Conservation (phyloP, 2,797 vertebrate genomes). For the Phalloptychus januarius region DNA sequence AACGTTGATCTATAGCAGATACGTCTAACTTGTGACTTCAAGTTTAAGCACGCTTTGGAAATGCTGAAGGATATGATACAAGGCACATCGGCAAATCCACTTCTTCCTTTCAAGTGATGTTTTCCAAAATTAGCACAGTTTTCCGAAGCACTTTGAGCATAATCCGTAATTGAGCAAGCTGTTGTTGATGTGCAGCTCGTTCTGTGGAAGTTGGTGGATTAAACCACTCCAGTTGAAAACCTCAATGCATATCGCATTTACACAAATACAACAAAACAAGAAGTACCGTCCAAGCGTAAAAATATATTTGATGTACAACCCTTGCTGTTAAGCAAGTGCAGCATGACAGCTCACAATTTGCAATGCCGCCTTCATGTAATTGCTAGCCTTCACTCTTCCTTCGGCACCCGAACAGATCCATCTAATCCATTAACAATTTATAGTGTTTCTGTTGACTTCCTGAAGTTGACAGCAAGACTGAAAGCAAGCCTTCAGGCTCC, state of each 20-base stretch:
- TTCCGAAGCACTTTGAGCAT: not conserved
- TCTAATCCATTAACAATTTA: slow-evolving; percentile 54
- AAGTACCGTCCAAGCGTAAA: not conserved
- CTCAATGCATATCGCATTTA: not conserved
- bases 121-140: not conserved
- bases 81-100: slow-evolving; percentile 57
- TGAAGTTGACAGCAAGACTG: slow-evolving; percentile 61
- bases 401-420: slow-evolving; percentile 42
- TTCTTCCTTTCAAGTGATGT: slow-evolving; percentile 34
- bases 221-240: not conserved
- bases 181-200: not conserved
- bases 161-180: not conserved
- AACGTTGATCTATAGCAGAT: too few species aligned
- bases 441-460: slow-evolving; percentile 57
- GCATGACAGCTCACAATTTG: slow-evolving; percentile 13
- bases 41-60: not conserved
- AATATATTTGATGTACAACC: not conserved
- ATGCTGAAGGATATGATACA: slow-evolving; percentile 29
- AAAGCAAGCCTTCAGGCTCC: slow-evolving; percentile 48
- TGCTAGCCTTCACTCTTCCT: slow-evolving; percentile 40
- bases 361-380: slow-evolving; percentile 31
- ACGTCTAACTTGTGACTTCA: not conserved
- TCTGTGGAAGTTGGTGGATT: not conserved
- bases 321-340: not conserved
- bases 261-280: not conserved